Evolutionary conservation across 1,140 invertebrate species (phyloP), one percentile per base, ranked within the genome.

Genomic region (Leptinotarsa defecta): DNA sequence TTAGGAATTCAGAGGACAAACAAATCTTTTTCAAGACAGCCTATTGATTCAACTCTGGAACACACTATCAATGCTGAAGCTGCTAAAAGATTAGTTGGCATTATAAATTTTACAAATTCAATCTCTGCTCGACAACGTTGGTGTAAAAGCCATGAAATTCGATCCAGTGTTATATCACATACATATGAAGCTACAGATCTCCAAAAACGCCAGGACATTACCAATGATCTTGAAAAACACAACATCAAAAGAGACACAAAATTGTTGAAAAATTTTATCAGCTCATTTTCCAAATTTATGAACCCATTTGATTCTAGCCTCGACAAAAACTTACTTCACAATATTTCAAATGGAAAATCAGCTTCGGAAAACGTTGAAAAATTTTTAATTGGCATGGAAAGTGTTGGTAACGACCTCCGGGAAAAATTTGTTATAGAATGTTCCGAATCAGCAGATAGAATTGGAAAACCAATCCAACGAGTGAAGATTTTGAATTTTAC

Each of bases 41-140:
- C 78, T 20, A 63, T 80, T 8, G 78, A 82, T 74, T 74, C 82
- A 3, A 82, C 78, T 0, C 34, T 83, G 22, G 82, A 83, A 68
- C 81, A 83, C 73, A 84, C 80, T 1, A 77, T 83, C 52, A 83
- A 83, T 77, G 79, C 78, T 5, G 80, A 82, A 70, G 80, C 80
- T 43, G 79, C 77, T 22, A 77, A 69, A 67, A 71, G 74, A 71
- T 49, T 80, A 0, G 79, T 69, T n/a, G 82, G 78, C 52, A 61
- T 80, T 63, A 34, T 64, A n/a, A 64, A 82, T 71, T 74, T 82
- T 48, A 82, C 78, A 20, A 67, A 78, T 74, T 78, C 77, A 19
- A 77, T 78, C 49, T 20, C 76, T 22, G 77, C 75, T 68, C 76
- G 71, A 48, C 74, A 78, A 78, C 74, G 74, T 48, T 78, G 77